Evolutionary conservation across 2,113 vertebrate genomes (phyloP), one percentile per base, ranked within the genome.

Genomic region (Agapornis roseicollis): DNA sequence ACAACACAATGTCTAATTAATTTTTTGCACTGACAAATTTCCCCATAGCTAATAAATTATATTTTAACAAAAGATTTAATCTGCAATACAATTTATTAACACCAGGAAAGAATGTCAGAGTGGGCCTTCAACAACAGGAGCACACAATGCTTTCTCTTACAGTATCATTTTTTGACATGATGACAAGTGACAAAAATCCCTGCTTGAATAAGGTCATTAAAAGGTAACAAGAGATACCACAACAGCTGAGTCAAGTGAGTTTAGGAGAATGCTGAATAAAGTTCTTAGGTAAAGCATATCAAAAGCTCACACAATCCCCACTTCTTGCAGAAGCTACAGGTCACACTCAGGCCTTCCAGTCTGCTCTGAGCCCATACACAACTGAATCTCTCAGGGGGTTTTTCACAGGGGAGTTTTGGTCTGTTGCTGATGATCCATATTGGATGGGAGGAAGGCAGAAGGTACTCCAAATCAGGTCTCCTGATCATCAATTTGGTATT

Each of bases 231-330:
- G 70, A 85, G 66, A 90, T 77, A 90, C 79, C 74, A 77, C 53
- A 91, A 88, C 8, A 72, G 58, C 71, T 25, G 44, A 91, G 71
- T 52, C 58, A 80, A 91, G 13, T 29, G 46, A 85, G 16, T 70
- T 88, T 20, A 85, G 28, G 11, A 77, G 55, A 91, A 83, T 29
- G 37, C 19, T 73, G 63, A 88, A 91, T 85, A 80, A 95, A 89
- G 41, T 29, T 13, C 63, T 90, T 65, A 55, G 70, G 81, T 70
- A 90, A 80, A 90, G 79, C 24, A 42, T 58, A 81, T 39, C 14
- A 85, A 88, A 77, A 71, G 1, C 0, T 12, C 6, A 16, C n/a
- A 61, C 24, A 77, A 80, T 37, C 61, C 23, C 14, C 24, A n/a
- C 25, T 66, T 90, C 85, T 94, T 80, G 46, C 25, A 65, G 77